Base-by-base conservation (phyloP, 2,888 invertebrate genomes). In the Apotomis capreana region DNA sequence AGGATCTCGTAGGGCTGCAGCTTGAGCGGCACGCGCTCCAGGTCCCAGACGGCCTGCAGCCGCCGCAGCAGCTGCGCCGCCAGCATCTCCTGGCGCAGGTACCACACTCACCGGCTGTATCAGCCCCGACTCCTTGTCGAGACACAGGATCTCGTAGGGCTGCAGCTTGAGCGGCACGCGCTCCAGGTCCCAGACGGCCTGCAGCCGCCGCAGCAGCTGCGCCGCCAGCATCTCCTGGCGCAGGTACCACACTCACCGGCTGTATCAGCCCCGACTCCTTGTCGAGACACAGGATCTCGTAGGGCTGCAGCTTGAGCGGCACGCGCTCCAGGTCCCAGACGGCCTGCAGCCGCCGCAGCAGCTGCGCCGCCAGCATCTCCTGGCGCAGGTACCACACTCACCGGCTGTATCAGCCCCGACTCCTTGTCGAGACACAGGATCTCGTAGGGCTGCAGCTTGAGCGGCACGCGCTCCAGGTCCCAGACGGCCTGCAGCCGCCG, bases 151-250 rank as follows among this genome's bases (percentile, higher is more conserved):
- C 95, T 95, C 96, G 90, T 99, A 99, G 0, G 98, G 98, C 68
- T 96, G 95, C 58, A 99, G 94, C 94, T 96, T 96, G 49, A 99
- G 93, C 5, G 97, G 97, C 69, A 98, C 96, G 9, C 96, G 94
- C 87, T 98, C 98, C 76, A 95, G 95, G 75, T 94, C 93, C 98
- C 99, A 99, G 70, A 98, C 97, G 74, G 95, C 95, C 89, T 97
- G 96, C 73, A 98, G 94, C 83, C 97, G 96, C 78, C 97, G 95
- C 76, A 99, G 93, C 73, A 99, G 94, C 85, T 99, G 99, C 71
- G 98, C 98, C 0, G 99, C 99, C 87, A 99, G 95, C 83, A 99
- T 94, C 89, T 99, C 99, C 86, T 99, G 99, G 0, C 99, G 94
- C 76, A 99, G 94, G 88, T 98, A n/a, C n/a, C n/a, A n/a, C 62